phyloP scores from a whole-genome alignment of 2,888 invertebrate species.

The Biston stratarius region DNA sequence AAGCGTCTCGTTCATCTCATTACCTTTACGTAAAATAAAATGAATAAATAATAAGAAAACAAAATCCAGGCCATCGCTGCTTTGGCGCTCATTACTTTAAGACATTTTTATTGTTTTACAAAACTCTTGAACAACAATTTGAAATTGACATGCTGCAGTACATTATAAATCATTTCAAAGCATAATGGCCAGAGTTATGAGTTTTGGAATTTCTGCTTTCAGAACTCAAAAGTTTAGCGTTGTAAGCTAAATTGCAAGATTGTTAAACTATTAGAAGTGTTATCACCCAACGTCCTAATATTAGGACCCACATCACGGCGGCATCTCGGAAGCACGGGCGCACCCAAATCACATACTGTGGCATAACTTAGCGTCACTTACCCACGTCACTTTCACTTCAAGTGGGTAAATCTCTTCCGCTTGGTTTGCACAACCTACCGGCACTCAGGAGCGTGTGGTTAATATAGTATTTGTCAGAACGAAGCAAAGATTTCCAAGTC shows the following conservation, averaged over 20 bases:
- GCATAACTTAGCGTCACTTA: conserved; percentile 11
- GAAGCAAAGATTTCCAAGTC: no score
- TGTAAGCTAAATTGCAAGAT: not conserved
- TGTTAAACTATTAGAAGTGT: not conserved
- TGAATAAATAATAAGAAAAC: no score
- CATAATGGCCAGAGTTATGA: no score
- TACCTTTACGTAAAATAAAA: no score
- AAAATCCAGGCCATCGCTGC: no score
- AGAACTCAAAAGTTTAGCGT: not conserved
- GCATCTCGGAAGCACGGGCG: not conserved
- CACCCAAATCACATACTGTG: conserved; percentile 3
- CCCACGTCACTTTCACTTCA: conserved; percentile 4
- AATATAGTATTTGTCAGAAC: no score
- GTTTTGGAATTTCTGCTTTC: not conserved
- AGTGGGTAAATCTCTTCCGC: not conserved
- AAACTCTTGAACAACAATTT: no score
- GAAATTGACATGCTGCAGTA: no score
- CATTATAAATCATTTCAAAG: no score
- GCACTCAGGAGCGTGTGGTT: not conserved
- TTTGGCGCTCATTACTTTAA: no score
- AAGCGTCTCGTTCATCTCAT: no score
- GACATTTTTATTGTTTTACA: no score
- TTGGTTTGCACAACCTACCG: not conserved
- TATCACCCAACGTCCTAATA: not conserved
- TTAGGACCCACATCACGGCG: conserved; percentile 6